Base-by-base conservation (phyloP, 1,140 invertebrate genomes). In the Drosophila sechellia region DNA sequence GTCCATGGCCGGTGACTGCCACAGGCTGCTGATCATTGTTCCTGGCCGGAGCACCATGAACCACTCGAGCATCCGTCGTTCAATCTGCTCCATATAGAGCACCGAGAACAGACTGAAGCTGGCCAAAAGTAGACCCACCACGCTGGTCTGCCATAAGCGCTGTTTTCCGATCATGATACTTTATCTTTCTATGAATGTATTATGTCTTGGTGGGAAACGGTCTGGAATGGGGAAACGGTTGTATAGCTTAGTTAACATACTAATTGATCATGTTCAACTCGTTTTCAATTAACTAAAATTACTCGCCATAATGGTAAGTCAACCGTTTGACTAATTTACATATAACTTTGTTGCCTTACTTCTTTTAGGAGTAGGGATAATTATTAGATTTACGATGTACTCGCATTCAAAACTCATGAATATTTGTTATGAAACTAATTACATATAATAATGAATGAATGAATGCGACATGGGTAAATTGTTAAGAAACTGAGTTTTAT, bases 1-100 rank as follows among this genome's bases (percentile, higher is more conserved):
- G 0, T 96, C 95, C 45, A 97, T 93, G 0, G 95, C 94, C 0
- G 95, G 96, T 63, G 94, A 93, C 77, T 94, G 93, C 96, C 96
- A 97, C 22, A 95, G 91, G 6, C 92, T 69, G 81, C 92, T 96
- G 45, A 94, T 94, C 48, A 93, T 93, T 0, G 96, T 95, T 6
- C 91, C 92, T 35, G 94, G 94, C 5, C 31, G 48, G 0, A 89
- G 59, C 5, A 79, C 80, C 80, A 90, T 90, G 1, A 84, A 45
- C 73, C 77, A 75, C 37, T 89, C 48, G 46, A 89, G 5, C 10
- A 71, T 31, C 17, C 50, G 53, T 2, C 60, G 68, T 31, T 90
- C 77, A 10, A 89, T 68, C 2, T 53, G 48, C 4, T 89, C 77
- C 31, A 80, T 34, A 13, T 90, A 77, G 4, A 80, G 20, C 5